phyloP scores from a whole-genome alignment of 2,797 vertebrate species.

The Helarctos malayanus region DNA sequence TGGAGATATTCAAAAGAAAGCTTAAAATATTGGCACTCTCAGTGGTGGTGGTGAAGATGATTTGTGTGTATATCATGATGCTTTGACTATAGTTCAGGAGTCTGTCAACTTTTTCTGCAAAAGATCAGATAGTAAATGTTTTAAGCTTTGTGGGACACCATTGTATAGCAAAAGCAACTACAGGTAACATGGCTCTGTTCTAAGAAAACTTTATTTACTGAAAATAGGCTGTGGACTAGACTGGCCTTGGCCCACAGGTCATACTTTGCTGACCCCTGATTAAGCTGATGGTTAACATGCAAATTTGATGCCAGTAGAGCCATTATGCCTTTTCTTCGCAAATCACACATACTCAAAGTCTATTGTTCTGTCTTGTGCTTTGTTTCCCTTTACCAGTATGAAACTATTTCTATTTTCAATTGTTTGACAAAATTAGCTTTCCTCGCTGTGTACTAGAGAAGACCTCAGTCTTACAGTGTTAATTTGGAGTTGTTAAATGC shows the following conservation, averaged over 20 bases:
- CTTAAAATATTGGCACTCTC: neutral
- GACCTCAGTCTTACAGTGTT: neutral
- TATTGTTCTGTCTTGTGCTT: neutral
- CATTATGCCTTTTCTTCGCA: neutral
- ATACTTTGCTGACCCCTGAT: neutral
- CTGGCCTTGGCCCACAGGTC: neutral
- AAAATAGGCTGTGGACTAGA: neutral
- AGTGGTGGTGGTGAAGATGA: neutral
- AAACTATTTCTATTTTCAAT: neutral
- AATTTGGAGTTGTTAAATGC: neutral
- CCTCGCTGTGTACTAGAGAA: neutral
- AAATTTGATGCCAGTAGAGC: neutral
- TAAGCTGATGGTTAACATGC: neutral
- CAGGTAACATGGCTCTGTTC: neutral
- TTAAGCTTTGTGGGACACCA: neutral
- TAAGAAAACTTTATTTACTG: neutral
- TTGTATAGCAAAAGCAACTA: neutral
- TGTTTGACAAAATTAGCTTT: neutral
- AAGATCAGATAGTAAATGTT: neutral
- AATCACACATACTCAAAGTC: neutral
- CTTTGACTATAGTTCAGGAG: neutral
- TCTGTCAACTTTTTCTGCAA: neutral
- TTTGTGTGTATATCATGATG: neutral
- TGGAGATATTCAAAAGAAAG: neutral
- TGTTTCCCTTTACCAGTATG: neutral